A percentile compares a stretch with the other conserved stretches of the same genome.
These are phyloP conservation scores for Eupithecia insigniata DNA, from an alignment of 2,888 invertebrate species.

Conservation along the genomic window DNA sequence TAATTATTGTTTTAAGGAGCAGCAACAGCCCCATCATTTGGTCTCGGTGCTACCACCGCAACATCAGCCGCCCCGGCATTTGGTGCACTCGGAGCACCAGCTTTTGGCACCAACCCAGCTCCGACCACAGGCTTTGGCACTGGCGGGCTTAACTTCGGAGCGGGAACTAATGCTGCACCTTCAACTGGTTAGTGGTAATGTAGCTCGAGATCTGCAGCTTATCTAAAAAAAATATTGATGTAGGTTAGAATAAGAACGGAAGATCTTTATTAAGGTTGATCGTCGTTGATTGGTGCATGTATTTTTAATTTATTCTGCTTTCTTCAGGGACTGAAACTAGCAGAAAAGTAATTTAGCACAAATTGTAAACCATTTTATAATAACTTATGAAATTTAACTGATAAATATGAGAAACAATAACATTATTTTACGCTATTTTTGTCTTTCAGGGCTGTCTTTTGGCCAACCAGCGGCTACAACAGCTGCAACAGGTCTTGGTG, in stretches of 20 bases:
- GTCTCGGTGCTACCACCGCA: constrained; percentile 43
- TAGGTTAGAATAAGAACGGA: too few relatives aligned
- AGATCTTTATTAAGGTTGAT: too few relatives aligned
- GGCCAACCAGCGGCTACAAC: constrained; percentile 56
- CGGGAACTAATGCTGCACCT: constrained; percentile 58
- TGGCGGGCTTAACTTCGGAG: constrained; percentile 70
- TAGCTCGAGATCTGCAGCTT: neutral
- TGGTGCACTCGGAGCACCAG: constrained; percentile 49
- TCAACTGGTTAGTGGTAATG: constrained; percentile 55
- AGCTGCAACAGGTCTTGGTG: constrained; percentile 65
- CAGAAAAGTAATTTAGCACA: too few relatives aligned
- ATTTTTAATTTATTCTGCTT: too few relatives aligned
- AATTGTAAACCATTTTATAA: too few relatives aligned
- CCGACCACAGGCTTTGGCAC: constrained; percentile 61
- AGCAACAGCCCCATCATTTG: constrained; percentile 33
- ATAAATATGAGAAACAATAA: too few relatives aligned
- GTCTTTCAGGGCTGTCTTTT: constrained; percentile 51
- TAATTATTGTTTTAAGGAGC: constrained; percentile 26
- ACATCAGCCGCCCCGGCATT: constrained; percentile 51
- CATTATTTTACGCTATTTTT: too few relatives aligned
- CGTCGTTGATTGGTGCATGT: too few relatives aligned
- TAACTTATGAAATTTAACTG: too few relatives aligned
- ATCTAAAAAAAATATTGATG: neutral
- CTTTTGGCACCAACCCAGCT: constrained; percentile 60
- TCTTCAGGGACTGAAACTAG: too few relatives aligned